Conservation (phyloP, 2,113 vertebrate species). For the Eolophus roseicapilla region DNA sequence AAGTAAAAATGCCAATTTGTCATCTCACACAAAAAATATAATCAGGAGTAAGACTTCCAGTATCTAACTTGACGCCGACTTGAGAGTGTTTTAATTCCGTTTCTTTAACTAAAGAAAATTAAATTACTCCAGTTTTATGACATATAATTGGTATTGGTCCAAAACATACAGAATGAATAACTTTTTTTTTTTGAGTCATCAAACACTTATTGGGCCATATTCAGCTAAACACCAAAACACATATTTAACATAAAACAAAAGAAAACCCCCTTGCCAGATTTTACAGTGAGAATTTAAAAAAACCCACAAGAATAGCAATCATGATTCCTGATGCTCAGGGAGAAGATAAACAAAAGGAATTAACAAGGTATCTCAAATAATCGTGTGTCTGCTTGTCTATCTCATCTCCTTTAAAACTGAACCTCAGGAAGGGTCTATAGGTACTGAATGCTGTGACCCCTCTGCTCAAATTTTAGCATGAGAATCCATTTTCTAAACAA, state of each 20-base stretch:
- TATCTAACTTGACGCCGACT: not conserved
- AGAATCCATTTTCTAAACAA: not conserved
- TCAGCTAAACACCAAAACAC: not conserved
- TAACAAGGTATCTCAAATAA: not conserved
- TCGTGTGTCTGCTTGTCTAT: not conserved
- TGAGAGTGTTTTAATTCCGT: not conserved
- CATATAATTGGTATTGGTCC: not conserved
- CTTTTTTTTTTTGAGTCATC: not conserved
- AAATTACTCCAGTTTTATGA: not conserved
- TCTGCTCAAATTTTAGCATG: not conserved
- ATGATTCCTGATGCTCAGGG: not conserved
- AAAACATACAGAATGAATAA: not conserved
- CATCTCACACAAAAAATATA: not conserved
- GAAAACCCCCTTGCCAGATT: not conserved
- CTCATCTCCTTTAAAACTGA: not conserved
- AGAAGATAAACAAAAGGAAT: not conserved
- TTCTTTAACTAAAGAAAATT: not conserved
- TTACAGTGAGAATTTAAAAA: not conserved
- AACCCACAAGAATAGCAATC: not conserved
- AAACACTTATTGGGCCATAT: not conserved
- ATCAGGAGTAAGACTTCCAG: not conserved
- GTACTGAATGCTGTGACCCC: not conserved
- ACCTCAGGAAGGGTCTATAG: not conserved
- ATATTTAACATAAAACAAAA: not conserved
- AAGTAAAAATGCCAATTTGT: not conserved